Evolutionary conservation across 2,113 vertebrate species (phyloP).

Genomic region (Forbesichthys papilliferus): DNA sequence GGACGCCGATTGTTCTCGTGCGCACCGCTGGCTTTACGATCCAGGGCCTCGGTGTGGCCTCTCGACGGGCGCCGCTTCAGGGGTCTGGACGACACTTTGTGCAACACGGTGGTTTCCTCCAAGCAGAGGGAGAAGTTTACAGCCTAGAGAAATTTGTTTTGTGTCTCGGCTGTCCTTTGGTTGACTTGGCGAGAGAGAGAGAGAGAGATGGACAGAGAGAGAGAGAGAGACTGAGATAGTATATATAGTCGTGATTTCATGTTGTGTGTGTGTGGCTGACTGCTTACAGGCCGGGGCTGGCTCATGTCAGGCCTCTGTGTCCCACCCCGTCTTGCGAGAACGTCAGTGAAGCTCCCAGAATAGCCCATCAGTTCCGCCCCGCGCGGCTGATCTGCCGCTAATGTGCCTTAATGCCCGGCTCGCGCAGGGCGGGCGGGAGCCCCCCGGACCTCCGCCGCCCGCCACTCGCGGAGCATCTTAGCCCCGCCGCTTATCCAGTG

Average conservation of each 20-base stretch:
- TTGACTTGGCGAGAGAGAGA: constrained; percentile 58
- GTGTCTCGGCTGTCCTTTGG: constrained; percentile 25
- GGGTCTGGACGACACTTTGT: constrained; percentile 31
- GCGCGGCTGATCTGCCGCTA: constrained; percentile 72
- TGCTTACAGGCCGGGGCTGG: constrained; percentile 73
- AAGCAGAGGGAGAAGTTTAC: constrained; percentile 52
- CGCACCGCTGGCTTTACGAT: constrained; percentile 63
- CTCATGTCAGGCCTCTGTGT: constrained; percentile 73
- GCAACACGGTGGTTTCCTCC: constrained; percentile 32
- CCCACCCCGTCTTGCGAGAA: constrained; percentile 71
- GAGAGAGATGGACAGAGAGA: constrained; percentile 35
- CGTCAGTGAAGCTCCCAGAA: constrained; percentile 75
- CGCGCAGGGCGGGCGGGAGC: constrained; percentile 68
- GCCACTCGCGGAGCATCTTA: constrained; percentile 75
- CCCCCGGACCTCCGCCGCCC: constrained; percentile 38
- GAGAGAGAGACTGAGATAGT: not conserved
- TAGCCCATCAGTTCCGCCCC: constrained; percentile 78
- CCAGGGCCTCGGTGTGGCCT: constrained; percentile 56
- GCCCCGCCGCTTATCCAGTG: constrained; percentile 74
- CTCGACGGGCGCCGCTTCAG: constrained; percentile 56
- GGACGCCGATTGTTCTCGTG: constrained; percentile 65
- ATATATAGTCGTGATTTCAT: constrained; percentile 69
- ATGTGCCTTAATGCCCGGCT: constrained; percentile 75
- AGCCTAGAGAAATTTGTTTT: constrained; percentile 16
- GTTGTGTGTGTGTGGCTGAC: constrained; percentile 55